Evolutionary conservation across 1,140 invertebrate genomes (phyloP).

Genomic region (Trichomalopsis sarcophagae): DNA sequence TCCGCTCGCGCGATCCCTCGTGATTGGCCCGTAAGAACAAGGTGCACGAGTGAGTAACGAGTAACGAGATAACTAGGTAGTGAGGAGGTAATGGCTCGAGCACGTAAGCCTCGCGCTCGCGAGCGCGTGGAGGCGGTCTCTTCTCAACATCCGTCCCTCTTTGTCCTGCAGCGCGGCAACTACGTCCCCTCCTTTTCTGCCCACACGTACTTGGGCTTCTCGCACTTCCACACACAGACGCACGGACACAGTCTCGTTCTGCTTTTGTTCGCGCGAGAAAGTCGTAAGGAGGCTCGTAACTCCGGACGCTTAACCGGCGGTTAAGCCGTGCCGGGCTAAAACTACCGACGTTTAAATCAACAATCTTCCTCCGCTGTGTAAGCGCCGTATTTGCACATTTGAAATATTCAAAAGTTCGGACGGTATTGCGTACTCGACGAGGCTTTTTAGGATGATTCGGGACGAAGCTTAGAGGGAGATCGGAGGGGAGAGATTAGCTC

Average conservation of each 20-base stretch:
- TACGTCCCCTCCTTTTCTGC: neutral
- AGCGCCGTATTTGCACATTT: neutral
- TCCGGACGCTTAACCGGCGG: neutral
- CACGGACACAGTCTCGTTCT: neutral
- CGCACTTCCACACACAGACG: neutral
- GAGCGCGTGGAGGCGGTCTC: conserved; percentile 36
- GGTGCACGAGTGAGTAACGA: conserved; percentile 53
- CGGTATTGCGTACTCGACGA: neutral
- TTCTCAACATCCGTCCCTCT: conserved; percentile 33
- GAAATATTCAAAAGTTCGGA: neutral
- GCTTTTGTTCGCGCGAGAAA: conserved; percentile 3
- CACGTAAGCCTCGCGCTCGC: conserved; percentile 30
- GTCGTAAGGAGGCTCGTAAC: neutral
- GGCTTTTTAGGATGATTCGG: neutral
- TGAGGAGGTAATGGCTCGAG: conserved; percentile 55
- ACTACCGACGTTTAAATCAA: conserved; percentile 1
- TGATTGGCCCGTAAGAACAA: conserved; percentile 37
- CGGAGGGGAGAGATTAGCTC: neutral
- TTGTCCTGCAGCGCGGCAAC: neutral
- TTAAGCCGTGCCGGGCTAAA: neutral
- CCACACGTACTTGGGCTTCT: neutral
- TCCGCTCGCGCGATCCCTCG: neutral
- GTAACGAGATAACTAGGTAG: conserved; percentile 58
- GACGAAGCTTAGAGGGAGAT: neutral
- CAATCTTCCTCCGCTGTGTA: neutral